Evolutionary conservation across 2,888 invertebrate genomes (phyloP), one percentile per base, ranked within the genome.

Genomic region (Strigamia maritima): DNA sequence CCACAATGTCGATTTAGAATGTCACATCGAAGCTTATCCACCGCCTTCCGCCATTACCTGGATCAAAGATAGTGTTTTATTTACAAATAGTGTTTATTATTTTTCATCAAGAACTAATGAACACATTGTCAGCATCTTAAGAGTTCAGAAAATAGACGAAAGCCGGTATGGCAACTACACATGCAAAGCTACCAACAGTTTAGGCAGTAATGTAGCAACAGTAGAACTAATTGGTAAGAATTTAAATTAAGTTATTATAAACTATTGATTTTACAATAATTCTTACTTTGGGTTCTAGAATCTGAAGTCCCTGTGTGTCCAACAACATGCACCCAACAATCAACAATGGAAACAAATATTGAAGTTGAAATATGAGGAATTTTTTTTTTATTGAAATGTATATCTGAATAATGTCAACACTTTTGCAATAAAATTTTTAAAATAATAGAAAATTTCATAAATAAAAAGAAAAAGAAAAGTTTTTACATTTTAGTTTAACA

Each of bases 11-110:
- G 94, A 96, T 84, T 86, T 97, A 81, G 96, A 97, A 84, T 97
- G 97, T 84, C 95, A 95, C 86, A 93, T 96, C 16, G 95, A 95
- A 85, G 97, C 97, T 0, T 96, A 95, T 86, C 97, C 97, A 0
- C 94, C 94, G 2, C 97, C 97, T 4, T 49, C 16, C 0, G 94
- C 94, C 0, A 94, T 97, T 81, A 90, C 91, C 0, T 97, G 97
- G 97, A 88, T 93, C 4, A 96, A 96, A 85, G 88, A 88, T 82
- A 94, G 94, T 78, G 88, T 91, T 0, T 91, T 92, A 80, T 86
- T 96, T 2, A 95, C 86, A 95, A 95, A 84, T 95, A 96, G 87
- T 94, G 94, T 85, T 88, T 92, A 83, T 92, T 96, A 83, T 94
- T 95, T 95, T 84, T 95, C 94, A 85, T 94, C 94, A 3, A 94